Base-by-base conservation (phyloP, 2,797 vertebrate genomes). In the Mormyrops boulengeri region DNA sequence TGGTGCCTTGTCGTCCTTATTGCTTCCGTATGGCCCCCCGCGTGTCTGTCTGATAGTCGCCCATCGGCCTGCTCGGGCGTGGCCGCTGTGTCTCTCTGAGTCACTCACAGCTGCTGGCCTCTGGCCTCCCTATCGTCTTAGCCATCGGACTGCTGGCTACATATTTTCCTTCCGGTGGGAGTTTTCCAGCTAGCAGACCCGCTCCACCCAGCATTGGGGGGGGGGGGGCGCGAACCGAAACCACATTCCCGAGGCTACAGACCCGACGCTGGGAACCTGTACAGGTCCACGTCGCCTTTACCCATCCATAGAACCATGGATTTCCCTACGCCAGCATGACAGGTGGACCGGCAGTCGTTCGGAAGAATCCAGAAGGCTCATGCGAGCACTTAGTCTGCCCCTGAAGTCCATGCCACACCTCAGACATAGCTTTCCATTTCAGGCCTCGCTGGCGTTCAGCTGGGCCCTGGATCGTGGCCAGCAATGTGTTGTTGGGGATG, bases 81-180 rank as follows among this genome's bases (percentile, higher is more conserved):
- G 66, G 34, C 26, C 5, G 1, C 2, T 5, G 91, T 93, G 53
- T 47, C 19, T 44, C 7, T 60, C 11, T 66, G 55, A 88, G 55
- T 30, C 49, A 90, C 82, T 84, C 85, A 52, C 85, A 50, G 88
- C 77, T 85, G 55, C 11, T 57, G 89, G 89, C 88, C 88, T 89
- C 50, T 82, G 91, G 6, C 4, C 55, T 86, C 91, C 88, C 91
- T 96, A 96, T 96, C 95, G 93, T 92, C 91, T 92, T 89, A 90
- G 92, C 91, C 94, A 96, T 96, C 96, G 95, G 92, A 93, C 91
- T 92, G 91, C 92, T 95, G 96, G 95, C 96, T 96, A 95, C 95
- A 96, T 95, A 94, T 92, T 77, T 87, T 80, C 49, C 85, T 88
- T 94, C 62, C 94, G 94, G 90, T 91, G 89, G 91, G 88, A 90